These are phyloP conservation scores for Helicoverpa armigera DNA, from an alignment of 1,140 invertebrate species.

Conservation along the genomic window DNA sequence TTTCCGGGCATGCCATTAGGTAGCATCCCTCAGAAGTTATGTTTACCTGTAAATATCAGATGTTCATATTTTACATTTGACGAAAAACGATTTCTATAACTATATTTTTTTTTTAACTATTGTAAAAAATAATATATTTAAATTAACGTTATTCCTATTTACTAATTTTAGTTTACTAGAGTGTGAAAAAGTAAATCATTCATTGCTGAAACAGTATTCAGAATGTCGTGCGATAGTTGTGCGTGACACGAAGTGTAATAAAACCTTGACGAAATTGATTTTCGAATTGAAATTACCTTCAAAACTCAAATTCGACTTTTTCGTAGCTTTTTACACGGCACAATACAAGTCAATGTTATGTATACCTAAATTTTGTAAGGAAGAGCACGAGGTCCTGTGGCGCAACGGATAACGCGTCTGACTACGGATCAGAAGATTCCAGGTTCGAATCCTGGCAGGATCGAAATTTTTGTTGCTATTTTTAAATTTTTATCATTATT, in stretches of 20 bases:
- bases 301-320: not conserved
- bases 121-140: slow-evolving; percentile 2
- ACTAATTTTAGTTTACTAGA: not conserved
- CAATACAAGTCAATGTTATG: not conserved
- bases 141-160: slow-evolving; percentile 11
- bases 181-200: slow-evolving; percentile 3
- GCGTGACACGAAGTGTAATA: slow-evolving; percentile 3
- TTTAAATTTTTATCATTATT: not conserved
- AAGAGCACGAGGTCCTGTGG: slow-evolving; percentile 89
- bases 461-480: slow-evolving; percentile 68
- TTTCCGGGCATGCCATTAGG: no score
- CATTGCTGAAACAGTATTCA: not conserved
- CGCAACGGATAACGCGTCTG: slow-evolving; percentile 96
- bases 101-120: no score
- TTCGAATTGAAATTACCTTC: not conserved
- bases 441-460: slow-evolving; percentile 96
- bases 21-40: no score
- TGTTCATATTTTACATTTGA: no score
- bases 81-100: no score
- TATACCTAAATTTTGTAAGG: not conserved
- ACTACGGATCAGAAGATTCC: slow-evolving; percentile 92
- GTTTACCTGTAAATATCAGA: no score
- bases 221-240: not conserved
- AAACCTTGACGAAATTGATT: slow-evolving; percentile 13
- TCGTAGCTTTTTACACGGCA: not conserved